Evolutionary conservation across 2,888 invertebrate species (phyloP), one percentile per base, ranked within the genome.

Genomic region (Hipparchia semele): DNA sequence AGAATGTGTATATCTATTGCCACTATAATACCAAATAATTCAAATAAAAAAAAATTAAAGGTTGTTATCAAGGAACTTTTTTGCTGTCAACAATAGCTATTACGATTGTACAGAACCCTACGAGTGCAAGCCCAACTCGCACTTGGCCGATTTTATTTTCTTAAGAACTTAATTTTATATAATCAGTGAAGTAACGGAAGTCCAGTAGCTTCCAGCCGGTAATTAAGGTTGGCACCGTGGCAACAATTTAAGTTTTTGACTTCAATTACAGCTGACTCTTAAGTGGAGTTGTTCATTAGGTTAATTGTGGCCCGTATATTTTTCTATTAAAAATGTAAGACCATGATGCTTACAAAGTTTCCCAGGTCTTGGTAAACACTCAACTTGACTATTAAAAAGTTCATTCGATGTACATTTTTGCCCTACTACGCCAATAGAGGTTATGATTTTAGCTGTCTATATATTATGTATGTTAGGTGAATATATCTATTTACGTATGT

Each of bases 171-270:
- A 46, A 13, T 45, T 70, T 53, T 39, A n/a, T 39, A 70, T 64
- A 13, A 45, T 68, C 74, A 79, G 76, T 75, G 70, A 77, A 70
- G 70, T 58, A 70, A 68, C 58, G 58, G 51, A 66, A 78, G 80
- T 78, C 81, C 78, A 70, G 70, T 74, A 39, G 39, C 49, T 49
- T 6, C 71, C 5, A 39, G 68, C 71, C 71, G 76, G 77, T 82
- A 82, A 84, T 84, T 84, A 81, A 71, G 75, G 75, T 72, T 71
- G 61, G 72, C 72, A 74, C 71, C 61, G 68, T 80, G 77, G 79
- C 77, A 80, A 82, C 82, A 82, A 82, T 82, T 82, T 75, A 83
- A 86, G 84, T 86, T 87, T 84, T 83, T 82, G 81, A 80, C 83
- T 83, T 79, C 82, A 85, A 86, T 85, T 85, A 83, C 76, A 79